These are phyloP conservation scores for Scaptodrosophila latifasciaeformis DNA, from an alignment of 2,888 invertebrate genomes.

Conservation along the genomic window DNA sequence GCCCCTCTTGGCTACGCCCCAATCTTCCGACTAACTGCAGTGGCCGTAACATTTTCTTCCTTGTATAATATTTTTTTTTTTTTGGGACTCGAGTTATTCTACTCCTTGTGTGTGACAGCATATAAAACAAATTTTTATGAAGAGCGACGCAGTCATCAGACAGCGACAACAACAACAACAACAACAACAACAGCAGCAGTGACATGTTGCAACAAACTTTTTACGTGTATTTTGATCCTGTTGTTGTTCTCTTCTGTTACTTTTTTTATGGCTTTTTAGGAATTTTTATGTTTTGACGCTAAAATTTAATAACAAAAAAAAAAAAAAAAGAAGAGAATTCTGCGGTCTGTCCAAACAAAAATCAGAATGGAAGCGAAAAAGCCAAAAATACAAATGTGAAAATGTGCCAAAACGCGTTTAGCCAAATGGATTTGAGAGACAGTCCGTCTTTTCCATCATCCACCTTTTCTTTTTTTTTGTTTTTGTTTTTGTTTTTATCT, in stretches of 20 bases:
- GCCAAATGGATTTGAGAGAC: too few species aligned
- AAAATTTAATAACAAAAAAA: slow-evolving; percentile 55
- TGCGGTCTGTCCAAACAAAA: slow-evolving; percentile 47
- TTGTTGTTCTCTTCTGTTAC: slow-evolving; percentile 24
- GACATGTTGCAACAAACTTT: slow-evolving; percentile 28
- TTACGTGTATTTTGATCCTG: slow-evolving; percentile 34
- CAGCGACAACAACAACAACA: slow-evolving; percentile 6
- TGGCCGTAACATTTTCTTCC: neutral
- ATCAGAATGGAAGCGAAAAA: slow-evolving; percentile 25
- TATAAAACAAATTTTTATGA: slow-evolving; percentile 69
- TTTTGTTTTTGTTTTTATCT: too few species aligned
- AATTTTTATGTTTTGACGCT: slow-evolving; percentile 32
- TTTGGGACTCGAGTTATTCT: neutral
- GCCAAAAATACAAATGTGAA: slow-evolving; percentile 6
- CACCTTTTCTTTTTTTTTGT: too few species aligned
- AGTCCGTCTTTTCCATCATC: too few species aligned
- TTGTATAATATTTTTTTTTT: neutral
- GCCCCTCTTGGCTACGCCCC: slow-evolving; percentile 1
- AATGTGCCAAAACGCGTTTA: too few species aligned
- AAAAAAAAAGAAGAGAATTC: slow-evolving; percentile 12
- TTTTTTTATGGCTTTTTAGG: neutral
- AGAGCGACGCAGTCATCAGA: slow-evolving; percentile 41
- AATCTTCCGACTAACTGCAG: slow-evolving; percentile 5
- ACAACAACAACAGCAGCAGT: slow-evolving; percentile 6
- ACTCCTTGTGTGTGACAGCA: slow-evolving; percentile 37